Evolutionary conservation across 2,797 vertebrate genomes (phyloP), one percentile per base, ranked within the genome.

Genomic region (Coregonus ussuriensis): DNA sequence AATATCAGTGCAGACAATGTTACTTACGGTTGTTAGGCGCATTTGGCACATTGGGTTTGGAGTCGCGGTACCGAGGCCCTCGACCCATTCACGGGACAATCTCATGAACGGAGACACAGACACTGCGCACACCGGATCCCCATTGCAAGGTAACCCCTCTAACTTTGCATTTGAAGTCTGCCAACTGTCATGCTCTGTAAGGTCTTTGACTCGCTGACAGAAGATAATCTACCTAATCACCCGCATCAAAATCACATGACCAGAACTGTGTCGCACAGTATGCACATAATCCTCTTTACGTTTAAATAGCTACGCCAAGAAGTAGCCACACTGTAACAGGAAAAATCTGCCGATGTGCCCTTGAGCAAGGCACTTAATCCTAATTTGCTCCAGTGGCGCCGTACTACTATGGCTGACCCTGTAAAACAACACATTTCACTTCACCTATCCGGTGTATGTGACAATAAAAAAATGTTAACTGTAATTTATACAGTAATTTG

Each of bases 81-180:
- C 82, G 88, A 89, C 77, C 93, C 92, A 91, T 93, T 93, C 11
- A 25, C 79, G 63, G 72, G 71, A 76, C 56, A 84, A 47, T 47
- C 9, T 47, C 41, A 47, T 79, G 41, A 51, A 79, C 69, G 0
- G 51, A 31, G 52, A 47, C 7, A 41, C 41, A 47, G 41, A 41
- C 41, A 41, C 73, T 13, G 1, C 9, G 5, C 41, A 18, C 13
- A 52, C 71, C 47, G 68, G 59, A 25, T 71, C 29, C 59, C 62
- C 3, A 6, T 33, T 51, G 37, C 18, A 37, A 71, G 41, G 11
- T 15, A 71, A 71, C 13, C 21, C 11, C 7, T 0, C 21, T 4
- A n/a, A 35, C 52, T 41, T 41, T 13, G 11, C 72, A 31, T 72
- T 56, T 16, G 25, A 72, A 33, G 47, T 3, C 16, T 25, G 31